Evolutionary conservation across 2,113 vertebrate genomes (phyloP).

Genomic region (Sander lucioperca): DNA sequence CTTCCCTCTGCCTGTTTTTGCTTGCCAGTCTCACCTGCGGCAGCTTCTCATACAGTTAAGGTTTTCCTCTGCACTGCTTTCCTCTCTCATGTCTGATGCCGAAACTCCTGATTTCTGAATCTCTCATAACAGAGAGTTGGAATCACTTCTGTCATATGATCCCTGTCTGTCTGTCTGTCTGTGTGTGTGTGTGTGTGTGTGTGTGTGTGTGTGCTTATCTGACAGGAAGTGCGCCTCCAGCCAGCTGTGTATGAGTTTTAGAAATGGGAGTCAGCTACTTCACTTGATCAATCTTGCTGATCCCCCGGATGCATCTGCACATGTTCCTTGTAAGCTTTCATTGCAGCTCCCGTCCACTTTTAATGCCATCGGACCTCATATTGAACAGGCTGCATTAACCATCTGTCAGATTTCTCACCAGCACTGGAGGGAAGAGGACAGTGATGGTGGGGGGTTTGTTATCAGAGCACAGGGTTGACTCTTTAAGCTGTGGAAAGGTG

Average conservation of each 20-base stretch:
- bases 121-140: constrained; percentile 19
- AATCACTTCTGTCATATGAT: constrained; percentile 31
- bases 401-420: constrained; percentile 53
- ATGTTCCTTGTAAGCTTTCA: constrained; percentile 19
- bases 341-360: constrained; percentile 21
- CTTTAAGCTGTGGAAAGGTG: constrained; percentile 18
- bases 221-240: constrained; percentile 45
- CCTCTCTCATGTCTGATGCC: constrained; percentile 26
- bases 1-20: constrained; percentile 4
- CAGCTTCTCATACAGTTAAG: background rate
- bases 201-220: constrained; percentile 20
- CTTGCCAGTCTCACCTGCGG: constrained; percentile 33
- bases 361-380: constrained; percentile 62
- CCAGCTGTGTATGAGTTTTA: constrained; percentile 41
- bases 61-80: constrained; percentile 7
- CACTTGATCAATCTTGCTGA: constrained; percentile 57
- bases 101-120: constrained; percentile 15
- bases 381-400: constrained; percentile 72
- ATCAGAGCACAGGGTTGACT: constrained; percentile 10
- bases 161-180: background rate
- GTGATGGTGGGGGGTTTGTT: background rate
- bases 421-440: constrained; percentile 19
- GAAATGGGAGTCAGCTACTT: constrained; percentile 39
- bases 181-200: background rate
- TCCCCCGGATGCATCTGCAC: constrained; percentile 44